phyloP scores from a whole-genome alignment of 2,888 invertebrate species.

The Crematogaster levior region DNA sequence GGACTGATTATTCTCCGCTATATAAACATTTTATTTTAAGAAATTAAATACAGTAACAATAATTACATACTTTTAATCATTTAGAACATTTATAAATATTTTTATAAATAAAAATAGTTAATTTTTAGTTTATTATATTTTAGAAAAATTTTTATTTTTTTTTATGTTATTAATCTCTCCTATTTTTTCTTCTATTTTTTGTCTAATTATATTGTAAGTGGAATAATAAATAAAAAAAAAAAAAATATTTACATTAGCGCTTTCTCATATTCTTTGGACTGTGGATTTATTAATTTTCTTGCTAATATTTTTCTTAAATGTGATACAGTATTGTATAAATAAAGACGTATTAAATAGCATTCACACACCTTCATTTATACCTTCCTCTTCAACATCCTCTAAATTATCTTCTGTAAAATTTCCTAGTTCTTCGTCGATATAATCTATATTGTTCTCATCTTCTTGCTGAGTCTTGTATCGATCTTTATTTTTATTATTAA shows the following conservation, averaged over 20 bases:
- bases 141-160: background rate
- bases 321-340: background rate
- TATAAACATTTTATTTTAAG: conserved; percentile 27
- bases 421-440: conserved; percentile 62
- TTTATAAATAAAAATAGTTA: background rate
- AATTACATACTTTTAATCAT: background rate
- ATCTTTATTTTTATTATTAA: conserved; percentile 64
- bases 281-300: background rate
- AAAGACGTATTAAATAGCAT: background rate
- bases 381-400: conserved; percentile 62
- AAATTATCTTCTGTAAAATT: conserved; percentile 61
- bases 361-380: conserved; percentile 21
- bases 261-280: background rate
- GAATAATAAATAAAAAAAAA: background rate
- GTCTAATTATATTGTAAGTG: background rate
- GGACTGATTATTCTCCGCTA: conserved; percentile 65
- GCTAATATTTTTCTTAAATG: background rate
- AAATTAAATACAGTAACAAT: background rate
- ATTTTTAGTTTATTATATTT: background rate
- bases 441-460: conserved; percentile 65
- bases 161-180: background rate
- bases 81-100: background rate
- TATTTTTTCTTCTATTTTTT: background rate
- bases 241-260: background rate
- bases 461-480: conserved; percentile 66